Evolutionary conservation across 1,140 invertebrate species (phyloP), one percentile per base, ranked within the genome.

Genomic region (Listronotus bonariensis): DNA sequence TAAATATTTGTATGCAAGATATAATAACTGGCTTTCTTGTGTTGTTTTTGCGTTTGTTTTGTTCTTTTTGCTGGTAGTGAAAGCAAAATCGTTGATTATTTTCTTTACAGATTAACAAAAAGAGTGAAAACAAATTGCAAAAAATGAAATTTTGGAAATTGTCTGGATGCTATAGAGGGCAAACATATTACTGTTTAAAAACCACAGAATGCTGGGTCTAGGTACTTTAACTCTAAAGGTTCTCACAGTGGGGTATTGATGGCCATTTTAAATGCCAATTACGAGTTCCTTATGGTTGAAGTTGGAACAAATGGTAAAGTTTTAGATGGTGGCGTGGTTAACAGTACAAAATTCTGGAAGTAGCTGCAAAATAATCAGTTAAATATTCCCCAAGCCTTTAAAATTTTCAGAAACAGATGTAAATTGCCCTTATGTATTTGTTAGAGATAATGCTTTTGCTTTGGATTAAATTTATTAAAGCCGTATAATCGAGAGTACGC

Each of bases 141-240:
- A 43, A 53, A 32, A 14, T 67, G 65, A 48, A 12, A 61, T 32
- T 52, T 34, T 61, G 6, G 56, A 4, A 17, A 59, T 48, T 58
- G 26, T 20, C 10, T 65, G 11, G 63, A 45, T 9, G 53, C 53
- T 12, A 5, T 65, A 14, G 63, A 65, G 15, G 63, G 65, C 32
- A 67, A 68, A 63, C 66, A 68, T 53, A 63, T 80, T 52, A 76
- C 77, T 15, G 59, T 63, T 7, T 11, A 12, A 40, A 36, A 20
- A 9, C 66, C 66, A 45, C 11, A 17, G 14, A 40, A 43, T 15
- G 36, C 9, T 18, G 82, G 82, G 46, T 68, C 74, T 6, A 61
- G 75, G 7, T 85, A 73, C 77, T 82, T 73, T 42, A 85, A 85
- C 68, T 84, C 84, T 60, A 85, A 85, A 64, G 68, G 74, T 15